Conservation (phyloP, 2,113 vertebrate species). For the Hippoglossus stenolepis region DNA sequence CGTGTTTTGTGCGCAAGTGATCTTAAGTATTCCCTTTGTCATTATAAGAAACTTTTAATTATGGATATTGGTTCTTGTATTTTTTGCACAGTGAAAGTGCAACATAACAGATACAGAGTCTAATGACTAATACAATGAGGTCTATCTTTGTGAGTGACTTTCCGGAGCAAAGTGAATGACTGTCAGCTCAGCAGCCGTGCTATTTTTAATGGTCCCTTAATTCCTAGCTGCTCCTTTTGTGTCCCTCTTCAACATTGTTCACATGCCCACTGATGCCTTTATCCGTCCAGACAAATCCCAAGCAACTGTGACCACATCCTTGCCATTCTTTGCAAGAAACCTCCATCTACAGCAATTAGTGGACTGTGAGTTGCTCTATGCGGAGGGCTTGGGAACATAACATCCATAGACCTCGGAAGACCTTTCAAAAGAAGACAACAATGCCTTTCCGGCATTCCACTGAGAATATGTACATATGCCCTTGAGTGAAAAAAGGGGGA, state of each 20-base stretch:
- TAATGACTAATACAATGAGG: not conserved
- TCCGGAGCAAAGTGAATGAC: slow-evolving; percentile 18
- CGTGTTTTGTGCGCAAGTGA: no score
- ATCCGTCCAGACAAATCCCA: slow-evolving; percentile 52
- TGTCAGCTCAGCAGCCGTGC: slow-evolving; percentile 23
- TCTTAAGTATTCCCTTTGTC: not conserved
- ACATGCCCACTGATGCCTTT: slow-evolving; percentile 51
- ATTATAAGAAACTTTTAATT: no score
- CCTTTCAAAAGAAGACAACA: slow-evolving; percentile 64
- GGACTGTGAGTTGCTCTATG: slow-evolving; percentile 53
- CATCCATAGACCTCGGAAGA: slow-evolving; percentile 62
- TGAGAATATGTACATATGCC: slow-evolving; percentile 64
- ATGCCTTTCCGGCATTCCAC: slow-evolving; percentile 66
- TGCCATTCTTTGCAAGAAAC: slow-evolving; percentile 52
- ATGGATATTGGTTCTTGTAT: not conserved
- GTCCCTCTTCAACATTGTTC: slow-evolving; percentile 40
- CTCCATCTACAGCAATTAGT: slow-evolving; percentile 64
- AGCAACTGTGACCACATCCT: slow-evolving; percentile 61
- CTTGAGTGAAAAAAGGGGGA: slow-evolving; percentile 36
- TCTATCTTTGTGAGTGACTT: not conserved
- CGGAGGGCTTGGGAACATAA: slow-evolving; percentile 68
- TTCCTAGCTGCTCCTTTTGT: slow-evolving; percentile 50
- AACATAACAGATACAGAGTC: not conserved
- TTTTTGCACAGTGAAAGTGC: not conserved
- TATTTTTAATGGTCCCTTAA: slow-evolving; percentile 46